phyloP scores from a whole-genome alignment of 2,888 invertebrate genomes.

The Acleris emargana region DNA sequence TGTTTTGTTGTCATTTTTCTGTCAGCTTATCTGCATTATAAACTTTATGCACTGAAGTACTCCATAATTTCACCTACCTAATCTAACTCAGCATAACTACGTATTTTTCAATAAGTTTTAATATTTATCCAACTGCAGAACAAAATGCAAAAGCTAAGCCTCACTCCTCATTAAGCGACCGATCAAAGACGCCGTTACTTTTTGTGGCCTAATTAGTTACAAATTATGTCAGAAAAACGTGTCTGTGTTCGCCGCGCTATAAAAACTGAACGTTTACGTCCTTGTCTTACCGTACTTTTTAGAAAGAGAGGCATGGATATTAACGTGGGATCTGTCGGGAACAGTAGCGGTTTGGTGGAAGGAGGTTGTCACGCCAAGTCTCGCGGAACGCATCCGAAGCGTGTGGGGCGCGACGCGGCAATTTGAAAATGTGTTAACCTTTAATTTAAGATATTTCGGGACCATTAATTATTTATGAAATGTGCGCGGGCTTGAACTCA shows the following conservation, averaged over 20 bases:
- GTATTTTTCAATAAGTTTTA: neutral
- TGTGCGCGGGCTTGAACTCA: constrained; percentile 12
- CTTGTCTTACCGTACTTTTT: neutral
- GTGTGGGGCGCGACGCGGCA: constrained; percentile 22
- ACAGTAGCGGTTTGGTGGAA: constrained; percentile 1
- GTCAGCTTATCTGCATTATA: neutral
- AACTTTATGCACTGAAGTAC: no score
- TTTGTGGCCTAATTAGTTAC: constrained; percentile 69
- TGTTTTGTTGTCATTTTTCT: no score
- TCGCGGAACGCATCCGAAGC: constrained; percentile 36
- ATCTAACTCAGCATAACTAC: neutral
- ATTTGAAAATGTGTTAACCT: constrained; percentile 35
- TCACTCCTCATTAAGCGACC: constrained; percentile 31
- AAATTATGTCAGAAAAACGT: constrained; percentile 68
- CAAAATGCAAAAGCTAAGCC: constrained; percentile 17
- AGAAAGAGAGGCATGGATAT: constrained; percentile 6
- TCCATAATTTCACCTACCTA: neutral
- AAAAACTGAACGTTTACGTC: constrained; percentile 8
- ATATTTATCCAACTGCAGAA: constrained; percentile 10
- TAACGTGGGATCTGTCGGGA: constrained; percentile 7
- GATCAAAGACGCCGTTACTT: constrained; percentile 45
- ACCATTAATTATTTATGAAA: constrained; percentile 29
- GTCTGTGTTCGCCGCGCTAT: constrained; percentile 7
- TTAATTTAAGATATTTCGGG: constrained; percentile 35
- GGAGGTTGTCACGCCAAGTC: constrained; percentile 37